Conservation (phyloP, 92 coral and sea anemone genomes). For the Anthopleura xanthogrammica region DNA sequence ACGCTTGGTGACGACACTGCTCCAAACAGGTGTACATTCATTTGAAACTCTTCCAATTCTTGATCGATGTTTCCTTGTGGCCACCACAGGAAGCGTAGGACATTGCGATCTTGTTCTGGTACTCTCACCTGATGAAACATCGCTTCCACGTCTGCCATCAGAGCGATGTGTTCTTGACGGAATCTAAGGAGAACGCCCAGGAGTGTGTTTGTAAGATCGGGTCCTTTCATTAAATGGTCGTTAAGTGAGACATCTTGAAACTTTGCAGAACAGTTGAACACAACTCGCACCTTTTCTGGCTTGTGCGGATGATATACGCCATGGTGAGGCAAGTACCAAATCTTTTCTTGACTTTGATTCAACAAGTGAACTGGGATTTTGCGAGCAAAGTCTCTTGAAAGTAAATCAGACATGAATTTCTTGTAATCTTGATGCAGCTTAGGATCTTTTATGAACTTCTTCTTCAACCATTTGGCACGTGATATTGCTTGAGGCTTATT, state of each 20-base stretch:
- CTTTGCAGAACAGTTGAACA: constrained; percentile 4
- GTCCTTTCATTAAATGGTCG: constrained; percentile 4
- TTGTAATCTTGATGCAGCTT: constrained; percentile 7
- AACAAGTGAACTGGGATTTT: not conserved
- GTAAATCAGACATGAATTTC: constrained; percentile 7
- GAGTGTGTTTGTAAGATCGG: constrained; percentile 5
- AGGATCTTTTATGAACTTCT: not conserved
- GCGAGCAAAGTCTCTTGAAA: constrained; percentile 2
- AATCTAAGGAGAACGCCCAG: not conserved
- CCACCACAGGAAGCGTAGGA: constrained; percentile 22
- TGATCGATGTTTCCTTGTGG: constrained; percentile 12
- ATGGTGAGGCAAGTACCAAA: constrained; percentile 14
- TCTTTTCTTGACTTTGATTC: not conserved
- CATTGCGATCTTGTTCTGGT: not conserved
- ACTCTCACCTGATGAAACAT: constrained; percentile 27
- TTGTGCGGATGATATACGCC: not conserved
- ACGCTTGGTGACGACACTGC: constrained; percentile 13
- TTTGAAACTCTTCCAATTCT: constrained; percentile 9
- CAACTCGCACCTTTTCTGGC: constrained; percentile 10
- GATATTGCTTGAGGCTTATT: constrained; percentile 21
- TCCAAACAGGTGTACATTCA: constrained; percentile 8
- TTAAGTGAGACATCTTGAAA: not conserved
- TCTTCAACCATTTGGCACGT: constrained; percentile 17
- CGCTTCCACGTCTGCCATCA: constrained; percentile 5
- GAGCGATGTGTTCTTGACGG: constrained; percentile 8